Evolutionary conservation across 2,888 invertebrate species (phyloP), one percentile per base, ranked within the genome.

Genomic region (Luffia ferchaultella): DNA sequence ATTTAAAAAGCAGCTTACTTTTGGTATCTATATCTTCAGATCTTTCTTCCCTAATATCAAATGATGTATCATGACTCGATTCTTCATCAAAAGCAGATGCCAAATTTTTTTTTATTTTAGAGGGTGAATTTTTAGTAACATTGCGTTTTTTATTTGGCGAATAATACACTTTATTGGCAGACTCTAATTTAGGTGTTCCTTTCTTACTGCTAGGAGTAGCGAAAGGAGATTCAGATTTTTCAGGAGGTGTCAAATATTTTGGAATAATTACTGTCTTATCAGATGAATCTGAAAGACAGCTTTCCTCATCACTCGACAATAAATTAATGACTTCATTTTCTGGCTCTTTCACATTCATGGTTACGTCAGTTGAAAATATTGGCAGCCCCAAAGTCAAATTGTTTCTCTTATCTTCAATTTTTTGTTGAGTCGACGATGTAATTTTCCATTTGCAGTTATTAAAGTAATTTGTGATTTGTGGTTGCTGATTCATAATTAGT

Each of bases 11-110:
- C n/a, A 20, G 7, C 75, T 73, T 64, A 82, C 82, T 78, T 57
- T 74, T 78, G 52, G 79, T 76, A 70, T 80, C 76, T 54, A 66
- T 59, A 7, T 61, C 66, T 20, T 61, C 50, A 54, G 61, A 62
- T 45, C n/a, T n/a, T n/a, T 62, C 60, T 46, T 58, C 30, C 3
- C 12, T 30, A 7, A 12, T 52, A 30, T 42, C 48, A 50, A 65
- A 65, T 19, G 56, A 47, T 16, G 53, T 53, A 52, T 60, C 54
- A 17, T 56, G 3, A 30, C 12, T 12, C 12, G 30, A 30, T 30
- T 30, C 30, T 7, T 30, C 3, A 7, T 50, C 53, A 18, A 63
- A 58, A 9, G 62, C 55, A 17, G 52, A 53, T 43, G 49, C 52
- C 16, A 79, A 63, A 54, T 67, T 74, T 49, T 63, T 68, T 49